Evolutionary conservation across 2,888 invertebrate species (phyloP).

Genomic region (Rhabditophanes sp.): DNA sequence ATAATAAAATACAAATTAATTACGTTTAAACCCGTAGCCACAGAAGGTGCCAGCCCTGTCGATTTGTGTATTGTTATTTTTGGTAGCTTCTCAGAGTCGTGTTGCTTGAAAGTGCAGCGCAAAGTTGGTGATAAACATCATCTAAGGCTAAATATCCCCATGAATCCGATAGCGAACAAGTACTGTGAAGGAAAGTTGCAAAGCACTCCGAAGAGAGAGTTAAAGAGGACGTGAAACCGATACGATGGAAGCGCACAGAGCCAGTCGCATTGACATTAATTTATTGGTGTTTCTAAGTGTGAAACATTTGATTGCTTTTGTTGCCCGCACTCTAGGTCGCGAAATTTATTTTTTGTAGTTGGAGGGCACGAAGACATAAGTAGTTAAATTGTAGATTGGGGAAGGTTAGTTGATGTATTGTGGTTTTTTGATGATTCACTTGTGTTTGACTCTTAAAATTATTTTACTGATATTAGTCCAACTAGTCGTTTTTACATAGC

Average conservation of each 20-base stretch:
- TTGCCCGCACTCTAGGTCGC: too few species aligned
- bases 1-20: too few species aligned
- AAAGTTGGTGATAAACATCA: constrained; percentile 54
- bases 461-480: neutral
- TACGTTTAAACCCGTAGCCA: too few species aligned
- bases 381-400: constrained; percentile 8
- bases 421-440: neutral
- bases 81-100: constrained; percentile 49
- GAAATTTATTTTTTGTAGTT: too few species aligned
- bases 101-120: constrained; percentile 55
- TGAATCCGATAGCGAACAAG: constrained; percentile 54
- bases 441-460: neutral
- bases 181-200: constrained; percentile 55
- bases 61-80: constrained; percentile 11
- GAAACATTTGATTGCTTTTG: too few species aligned
- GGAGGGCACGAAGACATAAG: too few species aligned
- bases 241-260: constrained; percentile 45
- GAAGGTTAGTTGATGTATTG: neutral
- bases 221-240: constrained; percentile 53
- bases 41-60: constrained; percentile 47
- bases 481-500: constrained; percentile 3
- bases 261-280: constrained; percentile 10
- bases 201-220: constrained; percentile 57
- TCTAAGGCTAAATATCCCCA: constrained; percentile 53
- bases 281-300: too few species aligned